These are phyloP conservation scores for Sphaeramia orbicularis DNA, from an alignment of 2,797 vertebrate species.

Conservation along the genomic window DNA sequence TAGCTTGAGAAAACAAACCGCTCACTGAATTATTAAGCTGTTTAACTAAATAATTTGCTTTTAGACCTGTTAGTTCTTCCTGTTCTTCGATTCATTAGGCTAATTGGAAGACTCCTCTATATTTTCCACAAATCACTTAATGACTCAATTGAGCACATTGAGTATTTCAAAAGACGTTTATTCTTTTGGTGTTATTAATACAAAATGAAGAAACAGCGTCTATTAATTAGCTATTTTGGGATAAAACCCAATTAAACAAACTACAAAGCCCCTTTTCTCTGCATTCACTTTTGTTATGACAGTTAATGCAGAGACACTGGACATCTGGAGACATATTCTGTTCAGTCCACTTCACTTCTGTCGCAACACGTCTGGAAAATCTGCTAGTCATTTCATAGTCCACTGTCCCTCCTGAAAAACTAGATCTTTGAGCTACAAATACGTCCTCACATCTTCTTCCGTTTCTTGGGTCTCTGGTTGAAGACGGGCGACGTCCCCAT, in stretches of 20 bases:
- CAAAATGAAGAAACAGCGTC: conserved; percentile 14
- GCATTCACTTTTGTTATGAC: conserved; percentile 8
- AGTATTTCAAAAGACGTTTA: conserved; percentile 38
- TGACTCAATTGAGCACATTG: conserved; percentile 8
- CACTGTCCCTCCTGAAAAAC: conserved; percentile 1
- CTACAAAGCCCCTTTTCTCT: conserved; percentile 29
- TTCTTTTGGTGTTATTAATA: conserved; percentile 36
- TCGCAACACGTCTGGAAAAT: not conserved
- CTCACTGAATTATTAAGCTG: conserved; percentile 45
- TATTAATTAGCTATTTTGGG: conserved; percentile 8
- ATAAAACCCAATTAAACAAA: conserved; percentile 28
- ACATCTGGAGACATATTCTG: not conserved
- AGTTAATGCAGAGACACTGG: not conserved
- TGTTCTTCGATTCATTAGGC: conserved; percentile 30
- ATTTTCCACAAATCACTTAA: conserved; percentile 10
- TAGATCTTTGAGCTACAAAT: not conserved
- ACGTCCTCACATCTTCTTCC: conserved; percentile 90
- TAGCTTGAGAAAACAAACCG: conserved; percentile 40
- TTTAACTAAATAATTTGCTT: conserved; percentile 46
- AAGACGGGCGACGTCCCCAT: conserved; percentile 96
- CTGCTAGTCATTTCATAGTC: conserved; percentile 5
- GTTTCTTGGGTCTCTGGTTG: conserved; percentile 95
- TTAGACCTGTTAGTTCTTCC: conserved; percentile 23
- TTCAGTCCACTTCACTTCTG: not conserved
- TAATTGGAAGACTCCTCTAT: conserved; percentile 6